phyloP scores from a whole-genome alignment of 2,797 vertebrate genomes.

The Ataeniobius toweri region DNA sequence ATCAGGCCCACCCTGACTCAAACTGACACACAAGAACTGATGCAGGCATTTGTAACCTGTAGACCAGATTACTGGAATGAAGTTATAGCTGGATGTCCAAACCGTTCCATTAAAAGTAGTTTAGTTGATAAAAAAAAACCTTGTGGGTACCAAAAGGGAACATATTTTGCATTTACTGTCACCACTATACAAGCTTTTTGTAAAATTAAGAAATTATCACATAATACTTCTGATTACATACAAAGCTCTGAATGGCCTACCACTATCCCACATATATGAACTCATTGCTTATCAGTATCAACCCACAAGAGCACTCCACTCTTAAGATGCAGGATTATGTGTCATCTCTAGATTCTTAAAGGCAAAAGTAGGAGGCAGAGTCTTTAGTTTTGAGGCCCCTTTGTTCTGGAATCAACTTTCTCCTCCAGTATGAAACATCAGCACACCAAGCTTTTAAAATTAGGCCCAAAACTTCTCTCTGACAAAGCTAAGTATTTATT shows the following conservation, averaged over 20 bases:
- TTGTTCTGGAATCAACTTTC: background rate
- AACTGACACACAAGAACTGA: background rate
- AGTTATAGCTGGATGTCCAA: background rate
- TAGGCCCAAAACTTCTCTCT: no score
- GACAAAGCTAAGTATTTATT: background rate
- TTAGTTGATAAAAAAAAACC: background rate
- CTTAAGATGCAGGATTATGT: background rate
- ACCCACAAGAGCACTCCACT: background rate
- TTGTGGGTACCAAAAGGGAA: background rate
- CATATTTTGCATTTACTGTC: background rate
- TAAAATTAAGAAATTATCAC: background rate
- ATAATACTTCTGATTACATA: background rate
- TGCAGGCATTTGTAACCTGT: background rate
- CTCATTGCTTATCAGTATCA: background rate
- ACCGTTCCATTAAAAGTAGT: background rate
- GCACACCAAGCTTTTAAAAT: background rate
- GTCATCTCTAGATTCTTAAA: background rate
- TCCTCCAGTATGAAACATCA: background rate
- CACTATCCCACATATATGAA: background rate
- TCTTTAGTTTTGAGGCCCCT: background rate
- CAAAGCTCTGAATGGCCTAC: background rate
- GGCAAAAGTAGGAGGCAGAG: background rate
- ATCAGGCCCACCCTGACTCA: background rate
- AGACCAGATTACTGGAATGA: background rate
- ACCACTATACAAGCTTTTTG: background rate